A percentile compares a stretch with the other conserved stretches of the same genome.
These are phyloP conservation scores for Apolygus lucorum DNA, from an alignment of 1,140 invertebrate species.

Conservation along the genomic window DNA sequence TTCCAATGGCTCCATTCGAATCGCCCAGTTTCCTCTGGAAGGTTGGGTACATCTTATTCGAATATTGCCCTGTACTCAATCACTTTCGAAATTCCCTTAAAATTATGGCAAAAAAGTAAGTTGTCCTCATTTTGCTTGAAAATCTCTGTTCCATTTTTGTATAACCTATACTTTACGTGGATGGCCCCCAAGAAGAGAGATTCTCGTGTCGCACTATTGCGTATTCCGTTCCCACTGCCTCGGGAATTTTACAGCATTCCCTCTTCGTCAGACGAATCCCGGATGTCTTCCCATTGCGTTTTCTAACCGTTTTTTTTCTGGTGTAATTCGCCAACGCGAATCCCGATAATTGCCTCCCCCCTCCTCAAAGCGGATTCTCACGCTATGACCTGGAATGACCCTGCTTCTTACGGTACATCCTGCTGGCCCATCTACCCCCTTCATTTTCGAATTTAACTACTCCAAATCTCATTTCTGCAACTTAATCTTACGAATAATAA, in stretches of 20 bases:
- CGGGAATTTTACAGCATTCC: no score
- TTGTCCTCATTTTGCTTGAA: no score
- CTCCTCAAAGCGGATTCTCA: neutral
- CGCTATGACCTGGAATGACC: conserved; percentile 3
- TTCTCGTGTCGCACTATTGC: neutral
- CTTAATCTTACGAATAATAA: no score
- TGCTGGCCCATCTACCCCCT: neutral
- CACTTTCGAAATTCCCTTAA: no score
- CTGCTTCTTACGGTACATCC: conserved; percentile 7
- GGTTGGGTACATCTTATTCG: no score
- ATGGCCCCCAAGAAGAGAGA: neutral
- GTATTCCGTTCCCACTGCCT: neutral
- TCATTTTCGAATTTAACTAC: no score
- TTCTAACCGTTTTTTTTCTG: neutral
- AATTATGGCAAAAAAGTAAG: no score
- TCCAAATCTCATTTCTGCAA: no score
- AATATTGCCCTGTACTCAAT: no score
- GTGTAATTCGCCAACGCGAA: neutral
- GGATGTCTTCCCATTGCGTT: neutral
- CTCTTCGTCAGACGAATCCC: neutral
- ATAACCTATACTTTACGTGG: neutral
- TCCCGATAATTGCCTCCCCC: neutral
- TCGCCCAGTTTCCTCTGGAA: no score
- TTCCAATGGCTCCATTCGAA: no score
- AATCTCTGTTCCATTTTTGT: neutral